Conservation (phyloP, 2,797 vertebrate species). For the Crenichthys baileyi region DNA sequence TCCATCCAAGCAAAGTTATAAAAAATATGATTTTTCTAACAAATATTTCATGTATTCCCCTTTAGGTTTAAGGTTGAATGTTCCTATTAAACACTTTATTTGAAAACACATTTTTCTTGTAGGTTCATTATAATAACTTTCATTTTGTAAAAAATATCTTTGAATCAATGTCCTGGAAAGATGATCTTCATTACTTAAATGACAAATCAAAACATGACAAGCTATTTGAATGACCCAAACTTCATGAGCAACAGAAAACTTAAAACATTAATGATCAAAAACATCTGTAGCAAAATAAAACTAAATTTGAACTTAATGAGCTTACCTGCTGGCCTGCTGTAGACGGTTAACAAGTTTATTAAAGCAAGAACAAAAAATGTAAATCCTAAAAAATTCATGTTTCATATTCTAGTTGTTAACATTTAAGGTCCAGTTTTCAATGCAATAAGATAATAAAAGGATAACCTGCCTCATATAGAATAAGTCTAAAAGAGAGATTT, state of each 20-base stretch:
- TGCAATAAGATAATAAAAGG: not conserved
- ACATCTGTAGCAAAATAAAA: too few species aligned
- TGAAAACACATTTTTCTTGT: not conserved
- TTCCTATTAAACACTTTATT: not conserved
- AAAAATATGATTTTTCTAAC: not conserved
- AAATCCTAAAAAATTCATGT: slow-evolving; percentile 52
- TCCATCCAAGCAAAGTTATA: not conserved
- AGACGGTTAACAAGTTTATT: slow-evolving; percentile 33
- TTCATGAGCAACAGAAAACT: not conserved
- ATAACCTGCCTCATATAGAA: not conserved
- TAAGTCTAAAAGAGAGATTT: not conserved
- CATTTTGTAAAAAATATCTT: not conserved
- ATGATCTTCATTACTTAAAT: not conserved
- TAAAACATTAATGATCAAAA: not conserved
- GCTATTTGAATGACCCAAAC: too few species aligned
- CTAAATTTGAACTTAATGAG: not conserved
- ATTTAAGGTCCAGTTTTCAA: not conserved
- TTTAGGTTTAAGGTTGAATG: not conserved
- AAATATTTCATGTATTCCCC: not conserved
- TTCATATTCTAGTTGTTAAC: slow-evolving; percentile 2
- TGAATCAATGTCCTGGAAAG: not conserved
- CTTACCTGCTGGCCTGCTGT: slow-evolving; percentile 61
- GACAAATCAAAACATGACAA: too few species aligned
- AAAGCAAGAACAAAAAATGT: slow-evolving; percentile 43
- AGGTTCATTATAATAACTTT: not conserved